A percentile compares a stretch with the other conserved stretches of the same genome.
Evolutionary conservation across 2,113 vertebrate genomes (phyloP).

Genomic region (Equus quagga): DNA sequence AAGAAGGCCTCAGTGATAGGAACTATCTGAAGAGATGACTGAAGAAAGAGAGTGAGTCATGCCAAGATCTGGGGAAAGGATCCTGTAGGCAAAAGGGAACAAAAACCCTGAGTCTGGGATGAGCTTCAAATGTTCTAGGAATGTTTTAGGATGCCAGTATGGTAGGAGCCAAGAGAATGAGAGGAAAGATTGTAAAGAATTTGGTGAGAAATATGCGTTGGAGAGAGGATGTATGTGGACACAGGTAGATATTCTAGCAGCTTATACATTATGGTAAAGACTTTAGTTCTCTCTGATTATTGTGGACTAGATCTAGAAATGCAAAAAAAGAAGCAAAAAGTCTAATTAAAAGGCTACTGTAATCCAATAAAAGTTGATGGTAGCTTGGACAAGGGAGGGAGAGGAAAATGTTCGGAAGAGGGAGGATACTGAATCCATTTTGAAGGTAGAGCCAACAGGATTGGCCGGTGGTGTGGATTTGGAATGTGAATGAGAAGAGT

Average conservation of each 20-base stretch:
- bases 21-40: background rate
- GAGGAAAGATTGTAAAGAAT: background rate
- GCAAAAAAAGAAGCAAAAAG: background rate
- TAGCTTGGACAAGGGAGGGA: background rate
- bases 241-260: rapidly evolving
- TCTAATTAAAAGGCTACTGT: background rate
- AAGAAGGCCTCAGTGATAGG: background rate
- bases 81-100: background rate
- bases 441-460: background rate
- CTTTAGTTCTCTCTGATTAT: background rate
- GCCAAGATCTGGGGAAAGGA: background rate
- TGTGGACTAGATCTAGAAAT: background rate
- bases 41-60: background rate
- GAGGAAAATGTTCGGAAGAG: too few relatives aligned
- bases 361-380: background rate
- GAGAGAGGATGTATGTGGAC: background rate
- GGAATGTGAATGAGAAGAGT: background rate
- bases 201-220: background rate
- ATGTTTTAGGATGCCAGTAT: background rate
- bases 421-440: background rate
- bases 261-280: background rate
- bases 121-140: background rate
- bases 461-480: background rate
- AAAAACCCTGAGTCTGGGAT: background rate
- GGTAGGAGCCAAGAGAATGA: background rate